phyloP scores from a whole-genome alignment of 2,797 vertebrate genomes.

The Labeo calbasu region DNA sequence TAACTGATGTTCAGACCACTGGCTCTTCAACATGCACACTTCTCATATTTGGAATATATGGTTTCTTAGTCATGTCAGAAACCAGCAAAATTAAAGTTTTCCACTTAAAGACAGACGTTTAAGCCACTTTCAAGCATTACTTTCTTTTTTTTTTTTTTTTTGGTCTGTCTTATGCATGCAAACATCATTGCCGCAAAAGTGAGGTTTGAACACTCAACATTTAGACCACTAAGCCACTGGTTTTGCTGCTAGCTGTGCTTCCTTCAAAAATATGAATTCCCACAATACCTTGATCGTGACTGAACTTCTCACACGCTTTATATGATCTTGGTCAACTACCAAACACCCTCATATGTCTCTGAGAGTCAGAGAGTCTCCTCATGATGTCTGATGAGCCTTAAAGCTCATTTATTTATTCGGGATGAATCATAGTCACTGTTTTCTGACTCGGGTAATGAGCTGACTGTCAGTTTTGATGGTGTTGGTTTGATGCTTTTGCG shows the following conservation, averaged over 20 bases:
- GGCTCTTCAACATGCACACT: background rate
- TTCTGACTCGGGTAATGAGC: background rate
- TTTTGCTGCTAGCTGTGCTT: background rate
- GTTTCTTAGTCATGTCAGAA: too few relatives aligned
- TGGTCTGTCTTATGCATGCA: background rate
- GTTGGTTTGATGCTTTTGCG: background rate
- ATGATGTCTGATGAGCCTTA: background rate
- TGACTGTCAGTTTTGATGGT: background rate
- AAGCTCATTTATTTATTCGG: background rate
- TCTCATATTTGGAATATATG: too few relatives aligned
- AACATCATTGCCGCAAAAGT: too few relatives aligned
- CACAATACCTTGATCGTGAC: background rate
- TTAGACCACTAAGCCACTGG: background rate
- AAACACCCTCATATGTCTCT: background rate
- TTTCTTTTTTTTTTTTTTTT: too few relatives aligned
- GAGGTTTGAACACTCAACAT: too few relatives aligned
- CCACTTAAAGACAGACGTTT: too few relatives aligned
- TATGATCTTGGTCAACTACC: background rate
- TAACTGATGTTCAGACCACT: background rate
- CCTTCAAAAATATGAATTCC: too few relatives aligned
- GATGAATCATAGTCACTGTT: background rate
- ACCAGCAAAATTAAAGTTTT: too few relatives aligned
- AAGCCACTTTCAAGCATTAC: too few relatives aligned
- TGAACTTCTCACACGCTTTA: background rate
- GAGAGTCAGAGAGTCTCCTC: background rate